These are phyloP conservation scores for Abramis brama DNA, from an alignment of 2,113 vertebrate species.

Conservation along the genomic window DNA sequence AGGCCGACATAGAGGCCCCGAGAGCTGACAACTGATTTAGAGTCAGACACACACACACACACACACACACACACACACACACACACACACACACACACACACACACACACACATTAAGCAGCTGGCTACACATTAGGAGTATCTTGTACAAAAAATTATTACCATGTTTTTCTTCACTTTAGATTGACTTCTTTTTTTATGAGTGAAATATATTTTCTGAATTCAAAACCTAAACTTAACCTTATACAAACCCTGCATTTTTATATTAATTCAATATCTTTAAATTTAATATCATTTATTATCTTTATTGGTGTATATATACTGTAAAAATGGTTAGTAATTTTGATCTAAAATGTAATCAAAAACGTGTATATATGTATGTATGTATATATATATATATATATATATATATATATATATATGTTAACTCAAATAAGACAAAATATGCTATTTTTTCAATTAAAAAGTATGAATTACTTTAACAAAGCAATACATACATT, in stretches of 20 bases:
- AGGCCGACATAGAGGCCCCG: neutral
- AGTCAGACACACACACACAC: neutral
- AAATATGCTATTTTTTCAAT: neutral
- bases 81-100: neutral
- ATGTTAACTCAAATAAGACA: neutral
- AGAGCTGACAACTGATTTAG: slow-evolving; percentile 7
- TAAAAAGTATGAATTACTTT: too few relatives aligned
- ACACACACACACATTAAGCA: neutral
- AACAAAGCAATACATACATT: too few relatives aligned
- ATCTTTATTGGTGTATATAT: neutral
- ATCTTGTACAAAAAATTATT: neutral
- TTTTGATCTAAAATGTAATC: neutral
- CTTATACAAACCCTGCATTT: neutral
- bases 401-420: too few relatives aligned
- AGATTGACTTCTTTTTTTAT: neutral
- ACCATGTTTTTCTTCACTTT: neutral
- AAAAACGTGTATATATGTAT: neutral
- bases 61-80: neutral
- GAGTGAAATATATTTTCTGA: neutral
- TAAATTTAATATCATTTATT: neutral
- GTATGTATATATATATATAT: neutral
- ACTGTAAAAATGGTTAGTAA: neutral
- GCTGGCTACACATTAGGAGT: neutral
- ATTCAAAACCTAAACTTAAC: neutral
- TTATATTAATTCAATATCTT: neutral